Evolutionary conservation across 2,113 vertebrate species (phyloP).

Genomic region (Lophura nycthemera): DNA sequence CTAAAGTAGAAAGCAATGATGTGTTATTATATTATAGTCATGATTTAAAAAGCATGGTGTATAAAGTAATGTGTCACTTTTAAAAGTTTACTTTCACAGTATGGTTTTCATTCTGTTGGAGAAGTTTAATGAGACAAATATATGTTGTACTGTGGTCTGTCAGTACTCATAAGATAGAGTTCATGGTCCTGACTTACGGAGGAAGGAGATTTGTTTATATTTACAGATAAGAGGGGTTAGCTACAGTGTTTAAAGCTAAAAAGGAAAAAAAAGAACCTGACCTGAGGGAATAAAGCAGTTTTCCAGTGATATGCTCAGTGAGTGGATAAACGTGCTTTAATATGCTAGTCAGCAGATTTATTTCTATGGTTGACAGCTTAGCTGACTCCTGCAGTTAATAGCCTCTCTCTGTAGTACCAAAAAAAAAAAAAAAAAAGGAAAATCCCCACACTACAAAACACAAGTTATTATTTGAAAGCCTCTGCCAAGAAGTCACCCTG

Average conservation of each 20-base stretch:
- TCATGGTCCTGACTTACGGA: not conserved
- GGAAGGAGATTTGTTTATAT: not conserved
- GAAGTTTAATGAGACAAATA: not conserved
- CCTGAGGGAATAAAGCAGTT: not conserved
- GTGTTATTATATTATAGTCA: not conserved
- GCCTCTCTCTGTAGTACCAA: not conserved
- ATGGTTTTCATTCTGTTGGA: not conserved
- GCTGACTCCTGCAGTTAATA: constrained; percentile 26
- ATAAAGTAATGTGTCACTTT: not conserved
- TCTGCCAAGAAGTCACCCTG: constrained; percentile 25
- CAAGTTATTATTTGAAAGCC: not conserved
- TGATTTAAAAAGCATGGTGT: not conserved
- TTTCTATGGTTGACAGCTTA: constrained; percentile 28
- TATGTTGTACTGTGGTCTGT: not conserved
- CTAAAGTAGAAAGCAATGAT: not conserved
- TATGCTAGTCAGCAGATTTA: constrained; percentile 43
- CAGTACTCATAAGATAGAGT: not conserved
- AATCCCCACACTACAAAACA: not conserved
- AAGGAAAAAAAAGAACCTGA: not conserved
- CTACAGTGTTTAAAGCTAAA: not conserved
- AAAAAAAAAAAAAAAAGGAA: not conserved
- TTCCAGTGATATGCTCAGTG: not conserved
- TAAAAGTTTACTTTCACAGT: not conserved
- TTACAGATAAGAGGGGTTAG: not conserved
- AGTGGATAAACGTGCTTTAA: constrained; percentile 19